phyloP scores from a whole-genome alignment of 2,797 vertebrate genomes.

The Hydrocynus forskahlii region DNA sequence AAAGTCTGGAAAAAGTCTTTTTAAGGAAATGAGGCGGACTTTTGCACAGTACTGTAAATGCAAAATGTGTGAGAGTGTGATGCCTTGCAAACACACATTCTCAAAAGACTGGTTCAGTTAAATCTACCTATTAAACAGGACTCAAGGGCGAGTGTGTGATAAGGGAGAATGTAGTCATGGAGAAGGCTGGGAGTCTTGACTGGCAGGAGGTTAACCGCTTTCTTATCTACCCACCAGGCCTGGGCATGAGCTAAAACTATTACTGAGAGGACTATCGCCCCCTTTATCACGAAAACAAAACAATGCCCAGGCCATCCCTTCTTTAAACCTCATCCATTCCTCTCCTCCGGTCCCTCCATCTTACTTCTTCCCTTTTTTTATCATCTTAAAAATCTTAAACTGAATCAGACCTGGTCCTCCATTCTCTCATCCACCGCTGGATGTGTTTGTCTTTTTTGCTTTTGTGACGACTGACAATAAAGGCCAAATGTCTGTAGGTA shows the following conservation, averaged over 20 bases:
- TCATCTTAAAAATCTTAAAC: too few relatives aligned
- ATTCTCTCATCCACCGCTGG: neutral
- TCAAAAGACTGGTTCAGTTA: neutral
- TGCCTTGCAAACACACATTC: neutral
- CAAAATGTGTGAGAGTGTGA: neutral
- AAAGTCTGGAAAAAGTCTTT: too few relatives aligned
- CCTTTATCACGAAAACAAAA: slow-evolving; percentile 63
- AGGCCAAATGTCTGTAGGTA: accelerated
- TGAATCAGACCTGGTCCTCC: too few relatives aligned
- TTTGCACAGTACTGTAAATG: too few relatives aligned
- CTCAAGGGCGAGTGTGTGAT: neutral
- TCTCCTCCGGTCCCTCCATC: neutral
- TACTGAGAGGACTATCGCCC: slow-evolving; percentile 55
- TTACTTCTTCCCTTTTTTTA: too few relatives aligned
- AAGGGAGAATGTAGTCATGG: neutral
- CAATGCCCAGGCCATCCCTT: slow-evolving; percentile 38
- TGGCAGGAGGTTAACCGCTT: slow-evolving; percentile 70
- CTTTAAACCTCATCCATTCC: slow-evolving; percentile 46
- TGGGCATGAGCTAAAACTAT: slow-evolving; percentile 43
- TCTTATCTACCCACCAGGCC: slow-evolving; percentile 60
- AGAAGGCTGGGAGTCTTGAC: neutral
- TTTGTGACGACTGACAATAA: too few relatives aligned
- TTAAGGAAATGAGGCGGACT: too few relatives aligned
- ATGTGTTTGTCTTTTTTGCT: too few relatives aligned
- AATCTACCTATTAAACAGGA: neutral